Evolutionary conservation across 2,888 invertebrate genomes (phyloP), one percentile per base, ranked within the genome.

Genomic region (Sturmia bella): DNA sequence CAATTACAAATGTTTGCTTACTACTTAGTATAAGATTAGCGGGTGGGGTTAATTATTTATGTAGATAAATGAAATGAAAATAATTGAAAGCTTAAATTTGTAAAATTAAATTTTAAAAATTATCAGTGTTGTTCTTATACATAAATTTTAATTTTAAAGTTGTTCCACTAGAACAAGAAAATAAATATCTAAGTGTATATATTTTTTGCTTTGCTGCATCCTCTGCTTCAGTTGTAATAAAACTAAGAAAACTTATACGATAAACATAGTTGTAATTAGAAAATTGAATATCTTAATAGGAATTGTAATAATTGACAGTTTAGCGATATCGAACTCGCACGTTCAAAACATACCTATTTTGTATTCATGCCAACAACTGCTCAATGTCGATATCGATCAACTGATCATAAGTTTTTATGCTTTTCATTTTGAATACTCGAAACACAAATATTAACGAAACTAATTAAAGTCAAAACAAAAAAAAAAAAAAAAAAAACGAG

Each of bases 251-350:
- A 66, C 15, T 32, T 66, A 68, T 43, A n/a, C n/a, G n/a, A 43
- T 56, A 27, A 69, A 69, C 52, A 45, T 76, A 61, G 68, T 68
- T 24, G 41, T 45, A 48, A 19, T 57, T 48, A 48, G 56, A 56
- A 39, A 63, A 19, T 56, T 64, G 37, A 74, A 75, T 75, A 66
- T 27, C 57, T 75, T 57, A 39, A 75, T 66, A 66, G 48, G 57
- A 66, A 57, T 74, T 64, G 13, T 48, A 45, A 48, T n/a, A n/a
- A n/a, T n/a, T n/a, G n/a, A n/a, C n/a, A n/a, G n/a, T n/a, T n/a
- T n/a, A n/a, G n/a, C n/a, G n/a, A n/a, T n/a, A n/a, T n/a, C n/a
- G n/a, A n/a, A n/a, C n/a, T n/a, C n/a, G n/a, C n/a, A n/a, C n/a
- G n/a, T n/a, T n/a, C n/a, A n/a, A n/a, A n/a, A n/a, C n/a, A n/a